These are phyloP conservation scores for Carterocephalus palaemon DNA, from an alignment of 2,888 invertebrate species.

Conservation along the genomic window DNA sequence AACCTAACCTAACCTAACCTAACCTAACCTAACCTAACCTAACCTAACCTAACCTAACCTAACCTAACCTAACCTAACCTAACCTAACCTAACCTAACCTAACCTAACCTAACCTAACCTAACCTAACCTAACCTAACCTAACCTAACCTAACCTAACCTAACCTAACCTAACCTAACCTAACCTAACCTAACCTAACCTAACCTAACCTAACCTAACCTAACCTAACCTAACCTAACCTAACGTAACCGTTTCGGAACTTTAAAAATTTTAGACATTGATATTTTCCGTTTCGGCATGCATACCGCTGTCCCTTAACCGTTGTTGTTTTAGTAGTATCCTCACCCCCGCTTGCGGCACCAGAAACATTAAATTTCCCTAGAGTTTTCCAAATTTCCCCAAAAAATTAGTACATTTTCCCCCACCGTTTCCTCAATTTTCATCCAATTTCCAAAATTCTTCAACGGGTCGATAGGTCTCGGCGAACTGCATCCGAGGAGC, in stretches of 20 bases:
- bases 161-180: constrained; percentile 26
- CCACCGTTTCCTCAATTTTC: no score
- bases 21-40: constrained; percentile 26
- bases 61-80: constrained; percentile 28
- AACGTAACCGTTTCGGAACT: constrained; percentile 26
- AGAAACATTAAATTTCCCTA: no score
- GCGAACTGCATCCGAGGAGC: no score
- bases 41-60: constrained; percentile 27
- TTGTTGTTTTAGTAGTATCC: no score
- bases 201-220: constrained; percentile 28
- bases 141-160: constrained; percentile 26
- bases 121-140: constrained; percentile 27
- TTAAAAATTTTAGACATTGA: constrained; percentile 13
- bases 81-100: constrained; percentile 25
- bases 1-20: constrained; percentile 26
- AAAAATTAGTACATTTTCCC: no score
- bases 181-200: constrained; percentile 26
- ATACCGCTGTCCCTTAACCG: no score
- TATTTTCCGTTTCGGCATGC: no score
- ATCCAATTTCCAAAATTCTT: no score
- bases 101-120: constrained; percentile 27
- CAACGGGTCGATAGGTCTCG: no score
- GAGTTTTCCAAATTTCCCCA: no score
- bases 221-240: constrained; percentile 30
- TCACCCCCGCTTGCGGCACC: no score